Evolutionary conservation across 2,888 invertebrate genomes (phyloP), one percentile per base, ranked within the genome.

Genomic region (Phalera bucephala): DNA sequence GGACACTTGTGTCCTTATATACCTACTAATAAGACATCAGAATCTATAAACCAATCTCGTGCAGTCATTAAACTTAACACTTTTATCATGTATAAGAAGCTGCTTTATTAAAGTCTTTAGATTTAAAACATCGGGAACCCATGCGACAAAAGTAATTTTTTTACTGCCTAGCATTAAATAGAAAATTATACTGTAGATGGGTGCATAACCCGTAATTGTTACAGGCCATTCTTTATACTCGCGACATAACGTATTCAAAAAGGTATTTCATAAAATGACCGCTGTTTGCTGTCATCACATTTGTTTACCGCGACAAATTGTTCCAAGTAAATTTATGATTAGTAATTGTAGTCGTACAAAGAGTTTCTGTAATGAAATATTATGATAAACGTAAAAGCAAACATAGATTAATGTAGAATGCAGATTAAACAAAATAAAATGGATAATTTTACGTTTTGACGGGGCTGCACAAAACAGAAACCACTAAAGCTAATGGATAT

Each of bases 401-500:
- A 17, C 17, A 17, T 17, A 17, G 3, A 3, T 5, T 3, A 36
- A 46, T 45, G 56, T 52, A 26, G 30, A 26, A 27, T 33, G 36
- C 35, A 40, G 8, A 50, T 38, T 45, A 35, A 40, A 49, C 28
- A 35, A 59, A 52, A 59, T 57, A 56, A 53, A 50, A 56, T 34
- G 27, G 37, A 50, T 46, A 36, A 37, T 22, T 50, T 50, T 50
- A 29, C 58, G 47, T 52, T 41, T 40, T 50, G 33, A 56, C 52
- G 56, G 43, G 53, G 48, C 56, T 56, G 62, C 62, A 45, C 23
- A 40, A 40, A 72, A 77, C 60, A 60, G 61, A 72, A 75, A 68
- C 77, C 81, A 85, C 86, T 84, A 82, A 68, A 72, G 83, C 86
- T 90, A 90, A 90, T 90, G 90, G 88, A 89, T 87, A 83, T 88